These are phyloP conservation scores for Amazona guildingii DNA, from an alignment of 2,113 vertebrate genomes.

Conservation along the genomic window DNA sequence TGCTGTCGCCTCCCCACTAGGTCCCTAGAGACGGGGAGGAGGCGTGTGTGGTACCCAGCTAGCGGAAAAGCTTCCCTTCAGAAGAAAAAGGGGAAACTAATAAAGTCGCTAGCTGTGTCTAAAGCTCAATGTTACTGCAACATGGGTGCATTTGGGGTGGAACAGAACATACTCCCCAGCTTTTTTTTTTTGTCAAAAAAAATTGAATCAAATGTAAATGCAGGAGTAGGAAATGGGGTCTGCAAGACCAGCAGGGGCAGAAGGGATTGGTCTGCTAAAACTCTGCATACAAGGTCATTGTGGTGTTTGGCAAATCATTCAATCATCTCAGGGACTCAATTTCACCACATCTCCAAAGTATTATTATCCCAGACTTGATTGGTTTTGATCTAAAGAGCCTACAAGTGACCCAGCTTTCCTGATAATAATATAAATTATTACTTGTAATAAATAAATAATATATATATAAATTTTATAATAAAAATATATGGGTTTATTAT, in stretches of 20 bases:
- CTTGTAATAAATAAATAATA: neutral
- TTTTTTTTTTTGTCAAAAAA: neutral
- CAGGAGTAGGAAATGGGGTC: neutral
- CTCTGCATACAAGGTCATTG: neutral
- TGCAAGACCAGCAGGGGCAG: neutral
- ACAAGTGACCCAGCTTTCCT: neutral
- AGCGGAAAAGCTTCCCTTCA: neutral
- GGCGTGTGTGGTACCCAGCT: accelerated
- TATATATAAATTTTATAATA: too few relatives aligned
- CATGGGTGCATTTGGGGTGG: neutral
- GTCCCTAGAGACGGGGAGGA: neutral
- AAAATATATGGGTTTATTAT: too few relatives aligned
- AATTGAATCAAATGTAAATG: neutral
- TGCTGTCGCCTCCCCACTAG: accelerated
- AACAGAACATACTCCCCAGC: neutral
- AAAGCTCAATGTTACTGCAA: neutral
- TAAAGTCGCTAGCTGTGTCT: accelerated
- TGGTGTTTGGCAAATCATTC: neutral
- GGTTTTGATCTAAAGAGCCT: neutral
- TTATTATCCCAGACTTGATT: neutral
- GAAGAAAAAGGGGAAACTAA: neutral
- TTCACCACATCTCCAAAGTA: neutral
- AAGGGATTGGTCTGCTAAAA: neutral
- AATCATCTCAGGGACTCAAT: neutral
- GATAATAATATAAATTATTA: neutral